These are phyloP conservation scores for Xenopus laevis DNA, from an alignment of 2,113 vertebrate species.

Conservation along the genomic window DNA sequence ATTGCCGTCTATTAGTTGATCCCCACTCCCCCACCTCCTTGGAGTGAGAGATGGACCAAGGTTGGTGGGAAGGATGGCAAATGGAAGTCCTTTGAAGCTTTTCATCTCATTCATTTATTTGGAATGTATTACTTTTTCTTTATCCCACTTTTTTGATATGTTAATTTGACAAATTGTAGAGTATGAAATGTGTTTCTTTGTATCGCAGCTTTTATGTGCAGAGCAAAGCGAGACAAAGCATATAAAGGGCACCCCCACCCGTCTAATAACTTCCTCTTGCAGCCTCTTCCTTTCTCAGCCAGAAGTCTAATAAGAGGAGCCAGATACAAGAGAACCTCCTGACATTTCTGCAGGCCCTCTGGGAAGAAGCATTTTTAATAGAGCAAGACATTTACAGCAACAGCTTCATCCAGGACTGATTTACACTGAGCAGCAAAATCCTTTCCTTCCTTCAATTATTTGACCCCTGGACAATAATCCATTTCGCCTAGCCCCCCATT, in stretches of 20 bases:
- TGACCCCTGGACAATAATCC: no score
- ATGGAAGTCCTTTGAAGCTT: slow-evolving; percentile 25
- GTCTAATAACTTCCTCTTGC: slow-evolving; percentile 21
- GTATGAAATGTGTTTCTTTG: slow-evolving; percentile 29
- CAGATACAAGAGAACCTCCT: not conserved
- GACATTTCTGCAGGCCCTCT: not conserved
- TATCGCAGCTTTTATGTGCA: slow-evolving; percentile 36
- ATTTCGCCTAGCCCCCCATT: not conserved
- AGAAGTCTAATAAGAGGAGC: not conserved
- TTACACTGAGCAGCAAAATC: not conserved
- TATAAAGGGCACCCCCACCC: slow-evolving; percentile 24
- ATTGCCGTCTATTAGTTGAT: no score
- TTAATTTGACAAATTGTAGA: slow-evolving; percentile 37
- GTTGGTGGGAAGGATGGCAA: not conserved
- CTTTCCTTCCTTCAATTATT: no score
- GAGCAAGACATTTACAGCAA: not conserved
- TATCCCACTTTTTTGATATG: slow-evolving; percentile 39
- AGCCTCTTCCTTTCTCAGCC: slow-evolving; percentile 2
- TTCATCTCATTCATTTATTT: slow-evolving; percentile 34
- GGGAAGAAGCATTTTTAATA: no score
- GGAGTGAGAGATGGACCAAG: not conserved
- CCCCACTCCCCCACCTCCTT: not conserved
- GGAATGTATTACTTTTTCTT: slow-evolving; percentile 37
- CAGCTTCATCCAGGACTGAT: not conserved
- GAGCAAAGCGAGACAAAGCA: slow-evolving; percentile 22